Base-by-base conservation (phyloP, 2,888 invertebrate species). In the Melolontha melolontha region DNA sequence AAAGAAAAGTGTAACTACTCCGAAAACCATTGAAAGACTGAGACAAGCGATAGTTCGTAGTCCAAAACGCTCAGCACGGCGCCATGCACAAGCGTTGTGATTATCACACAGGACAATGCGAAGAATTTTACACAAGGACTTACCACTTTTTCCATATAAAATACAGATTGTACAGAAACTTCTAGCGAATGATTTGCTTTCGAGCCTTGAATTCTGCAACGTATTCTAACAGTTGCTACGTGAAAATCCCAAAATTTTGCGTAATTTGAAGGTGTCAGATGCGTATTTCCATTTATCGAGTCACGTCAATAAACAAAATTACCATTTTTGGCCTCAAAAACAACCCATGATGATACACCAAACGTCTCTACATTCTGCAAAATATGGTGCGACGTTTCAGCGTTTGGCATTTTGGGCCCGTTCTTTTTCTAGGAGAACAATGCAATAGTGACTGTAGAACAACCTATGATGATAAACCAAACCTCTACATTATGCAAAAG, bases 201-300 rank as follows among this genome's bases (percentile, higher is more conserved):
- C 22, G 22, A 12, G 6, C 4, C 44, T n/a, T 52, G 10, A 12
- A 66, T 63, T 52, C 17, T 41, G 1, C 22, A 57, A n/a, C n/a
- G 41, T 29, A 6, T 29, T 29, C 4, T 6, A 29, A 29, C 29
- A 29, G 29, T 6, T 5, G 6, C 29, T 5, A 6, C 29, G 4
- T 29, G 4, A 5, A 6, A 6, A 6, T 6, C 6, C 29, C 4
- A 29, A 6, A 29, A 55, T 27, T 14, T n/a, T n/a, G n/a, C n/a
- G n/a, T n/a, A n/a, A n/a, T n/a, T n/a, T n/a, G n/a, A n/a, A n/a
- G n/a, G n/a, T n/a, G n/a, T n/a, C n/a, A n/a, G n/a, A n/a, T n/a
- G n/a, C n/a, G n/a, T n/a, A n/a, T n/a, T n/a, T n/a, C n/a, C n/a
- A n/a, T n/a, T n/a, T n/a, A n/a, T n/a, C n/a, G n/a, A n/a, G n/a